Evolutionary conservation across 1,140 invertebrate genomes (phyloP), one percentile per base, ranked within the genome.

Genomic region (Whitmania pigra): DNA sequence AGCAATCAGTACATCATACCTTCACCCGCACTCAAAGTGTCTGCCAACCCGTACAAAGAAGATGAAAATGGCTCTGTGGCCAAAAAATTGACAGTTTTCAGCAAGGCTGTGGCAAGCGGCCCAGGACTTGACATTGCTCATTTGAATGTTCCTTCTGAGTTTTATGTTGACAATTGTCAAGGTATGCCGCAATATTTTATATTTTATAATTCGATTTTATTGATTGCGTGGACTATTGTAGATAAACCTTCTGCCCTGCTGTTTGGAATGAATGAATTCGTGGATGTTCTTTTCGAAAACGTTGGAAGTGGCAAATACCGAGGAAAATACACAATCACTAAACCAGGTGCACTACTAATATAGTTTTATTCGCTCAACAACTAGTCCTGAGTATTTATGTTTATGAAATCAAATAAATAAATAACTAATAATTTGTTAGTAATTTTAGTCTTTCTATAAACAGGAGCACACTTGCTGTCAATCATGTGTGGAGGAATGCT

Each of bases 91-190:
- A 63, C 57, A 18, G 22, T 31, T 15, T 63, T 63, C 57, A 63
- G 57, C 57, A 25, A 22, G 29, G 57, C 57, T 18, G 57, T 63
- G 22, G 57, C 57, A 13, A 63, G 57, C 29, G 57, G 57, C 18
- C 20, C 57, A 13, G 57, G 57, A 25, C 57, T 63, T 13, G 29
- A 25, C 7, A 20, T 22, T 13, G 57, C 57, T 31, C 57, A n/a
- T 25, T 63, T 63, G 57, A 63, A 63, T 20, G 57, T 25, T 63
- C 57, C 29, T 7, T 22, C 57, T 31, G 57, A 63, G 57, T 63
- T 63, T 15, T 22, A 25, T 15, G 57, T 63, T 31, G 57, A 63
- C 29, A 31, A 31, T 7, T 63, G 22, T 22, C 22, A 31, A 63
- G 57, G 57, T 63, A 25, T 13, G 2, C 29, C 13, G 20, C 22